These are phyloP conservation scores for Drosophila mettleri DNA, from an alignment of 2,888 invertebrate genomes.

Conservation along the genomic window DNA sequence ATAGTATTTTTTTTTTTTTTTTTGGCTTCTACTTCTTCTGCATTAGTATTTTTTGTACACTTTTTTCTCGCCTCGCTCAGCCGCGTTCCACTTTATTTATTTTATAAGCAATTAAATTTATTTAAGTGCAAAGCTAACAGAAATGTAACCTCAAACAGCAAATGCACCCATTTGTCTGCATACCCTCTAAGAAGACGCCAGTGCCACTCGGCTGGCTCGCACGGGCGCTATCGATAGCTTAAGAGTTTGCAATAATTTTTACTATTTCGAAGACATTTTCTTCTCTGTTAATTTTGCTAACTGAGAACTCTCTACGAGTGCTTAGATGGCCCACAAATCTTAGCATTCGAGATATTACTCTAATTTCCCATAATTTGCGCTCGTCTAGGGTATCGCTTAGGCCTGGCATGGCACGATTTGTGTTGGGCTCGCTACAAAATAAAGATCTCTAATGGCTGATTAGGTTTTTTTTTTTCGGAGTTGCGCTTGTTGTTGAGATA, in stretches of 20 bases:
- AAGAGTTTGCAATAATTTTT: not conserved
- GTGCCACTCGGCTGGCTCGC: not conserved
- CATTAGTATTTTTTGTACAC: not conserved
- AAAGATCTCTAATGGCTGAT: conserved; percentile 77
- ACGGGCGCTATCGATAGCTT: not conserved
- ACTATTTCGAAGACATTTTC: not conserved
- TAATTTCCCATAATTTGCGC: not conserved
- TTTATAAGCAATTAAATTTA: conserved; percentile 79
- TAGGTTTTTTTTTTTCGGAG: conserved; percentile 39
- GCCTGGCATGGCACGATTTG: not conserved
- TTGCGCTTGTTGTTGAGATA: conserved; percentile 59
- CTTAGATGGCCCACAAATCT: not conserved
- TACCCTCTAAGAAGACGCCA: not conserved
- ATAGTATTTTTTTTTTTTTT: not conserved
- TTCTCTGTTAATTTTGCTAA: not conserved
- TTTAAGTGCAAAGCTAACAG: conserved; percentile 79
- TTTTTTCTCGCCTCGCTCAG: not conserved
- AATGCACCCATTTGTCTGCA: conserved; percentile 7
- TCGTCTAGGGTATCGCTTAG: conserved; percentile 12
- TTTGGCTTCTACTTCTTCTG: no score
- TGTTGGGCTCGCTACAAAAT: conserved; percentile 49
- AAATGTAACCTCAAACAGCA: conserved; percentile 10
- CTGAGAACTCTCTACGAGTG: not conserved
- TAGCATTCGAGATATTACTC: not conserved
- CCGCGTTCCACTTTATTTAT: conserved; percentile 67